Conservation (phyloP, 1,140 invertebrate species). For the Tetramorium parvispinum region DNA sequence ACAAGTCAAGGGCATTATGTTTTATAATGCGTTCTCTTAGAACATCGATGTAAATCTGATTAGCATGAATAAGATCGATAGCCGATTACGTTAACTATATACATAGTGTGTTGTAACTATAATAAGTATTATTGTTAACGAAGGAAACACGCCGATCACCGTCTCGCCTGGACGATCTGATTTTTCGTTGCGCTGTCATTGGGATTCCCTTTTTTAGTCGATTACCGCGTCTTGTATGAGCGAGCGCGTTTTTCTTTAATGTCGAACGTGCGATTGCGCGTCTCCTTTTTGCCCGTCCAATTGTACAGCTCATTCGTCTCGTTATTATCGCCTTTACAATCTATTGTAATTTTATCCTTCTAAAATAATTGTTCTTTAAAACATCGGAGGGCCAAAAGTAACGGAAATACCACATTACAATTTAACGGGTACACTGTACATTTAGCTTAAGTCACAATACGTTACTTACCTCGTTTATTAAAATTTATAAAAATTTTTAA, state of each 20-base stretch:
- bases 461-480: background rate
- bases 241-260: constrained; percentile 28
- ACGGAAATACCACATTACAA: background rate
- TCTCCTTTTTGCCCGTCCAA: constrained; percentile 17
- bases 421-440: background rate
- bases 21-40: background rate
- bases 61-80: constrained; percentile 10
- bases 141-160: background rate
- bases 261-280: constrained; percentile 30
- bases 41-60: constrained; percentile 17
- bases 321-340: background rate
- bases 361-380: background rate
- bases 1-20: background rate
- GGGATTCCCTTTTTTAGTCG: constrained; percentile 53
- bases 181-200: constrained; percentile 40
- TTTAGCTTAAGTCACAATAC: background rate
- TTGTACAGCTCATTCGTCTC: constrained; percentile 18
- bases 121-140: constrained; percentile 2
- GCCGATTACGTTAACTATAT: constrained; percentile 28
- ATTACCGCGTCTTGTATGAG: constrained; percentile 40
- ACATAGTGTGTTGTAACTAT: constrained; percentile 31
- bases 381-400: too few species aligned
- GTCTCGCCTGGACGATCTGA: constrained; percentile 65
- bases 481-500: constrained; percentile 14
- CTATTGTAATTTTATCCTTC: background rate